Evolutionary conservation across 2,888 invertebrate genomes (phyloP).

Genomic region (Rugalucina vietnamica): DNA sequence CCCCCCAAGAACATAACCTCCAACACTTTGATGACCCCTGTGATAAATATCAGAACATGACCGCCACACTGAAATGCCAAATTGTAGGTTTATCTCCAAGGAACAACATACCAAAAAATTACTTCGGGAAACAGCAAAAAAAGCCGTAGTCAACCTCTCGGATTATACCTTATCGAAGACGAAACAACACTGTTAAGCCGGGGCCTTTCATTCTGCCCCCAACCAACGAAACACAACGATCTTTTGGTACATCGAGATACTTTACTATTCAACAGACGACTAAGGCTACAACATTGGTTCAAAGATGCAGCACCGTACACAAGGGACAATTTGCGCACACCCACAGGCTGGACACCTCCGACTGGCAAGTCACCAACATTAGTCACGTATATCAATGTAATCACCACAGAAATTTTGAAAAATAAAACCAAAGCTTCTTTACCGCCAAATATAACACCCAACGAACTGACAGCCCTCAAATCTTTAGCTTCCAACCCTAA

Average conservation of each 20-base stretch:
- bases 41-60: too few relatives aligned
- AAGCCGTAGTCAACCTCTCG: neutral
- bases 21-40: too few relatives aligned
- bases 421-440: neutral
- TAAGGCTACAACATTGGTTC: neutral
- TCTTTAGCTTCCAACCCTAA: neutral
- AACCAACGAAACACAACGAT: neutral
- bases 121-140: neutral
- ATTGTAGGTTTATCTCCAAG: neutral
- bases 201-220: neutral
- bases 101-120: neutral
- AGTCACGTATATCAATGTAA: neutral
- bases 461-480: neutral
- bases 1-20: too few relatives aligned
- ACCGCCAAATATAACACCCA: neutral
- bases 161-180: neutral
- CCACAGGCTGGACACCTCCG: neutral
- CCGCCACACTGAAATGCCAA: too few relatives aligned
- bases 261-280: neutral
- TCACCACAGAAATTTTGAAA: neutral
- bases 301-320: neutral
- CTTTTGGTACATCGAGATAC: neutral
- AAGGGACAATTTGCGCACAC: neutral
- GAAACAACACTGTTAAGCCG: neutral
- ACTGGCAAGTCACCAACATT: neutral